phyloP scores from a whole-genome alignment of 2,797 vertebrate genomes.

The Distichodus sexfasciatus region DNA sequence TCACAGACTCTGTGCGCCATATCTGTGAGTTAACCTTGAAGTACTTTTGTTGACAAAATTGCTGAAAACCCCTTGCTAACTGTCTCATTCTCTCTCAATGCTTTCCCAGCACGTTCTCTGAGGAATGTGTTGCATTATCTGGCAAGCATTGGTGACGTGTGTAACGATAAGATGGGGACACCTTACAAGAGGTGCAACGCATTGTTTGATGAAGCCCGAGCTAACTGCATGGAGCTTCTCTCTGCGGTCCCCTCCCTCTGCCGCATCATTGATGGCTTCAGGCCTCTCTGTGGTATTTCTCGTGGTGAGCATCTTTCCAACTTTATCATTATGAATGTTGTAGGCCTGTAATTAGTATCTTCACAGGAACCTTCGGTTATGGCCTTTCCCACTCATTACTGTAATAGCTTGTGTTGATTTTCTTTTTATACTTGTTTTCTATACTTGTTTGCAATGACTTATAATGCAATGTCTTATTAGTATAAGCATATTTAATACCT shows the following conservation, averaged over 20 bases:
- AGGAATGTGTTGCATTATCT: slow-evolving; percentile 81
- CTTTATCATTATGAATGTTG: slow-evolving; percentile 34
- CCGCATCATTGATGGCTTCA: slow-evolving; percentile 69
- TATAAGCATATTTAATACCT: too few species aligned
- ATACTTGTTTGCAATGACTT: background rate
- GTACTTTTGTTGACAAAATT: background rate
- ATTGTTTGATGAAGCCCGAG: slow-evolving; percentile 68
- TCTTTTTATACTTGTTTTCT: background rate
- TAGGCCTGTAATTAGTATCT: slow-evolving; percentile 33
- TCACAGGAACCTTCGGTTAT: slow-evolving; percentile 28
- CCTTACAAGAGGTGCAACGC: slow-evolving; percentile 74
- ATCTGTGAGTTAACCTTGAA: slow-evolving; percentile 68
- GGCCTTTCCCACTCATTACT: slow-evolving; percentile 1
- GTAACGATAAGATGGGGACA: slow-evolving; percentile 78
- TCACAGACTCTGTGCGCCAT: slow-evolving; percentile 76
- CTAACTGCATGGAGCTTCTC: slow-evolving; percentile 67
- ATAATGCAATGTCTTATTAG: too few species aligned
- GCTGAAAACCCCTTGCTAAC: background rate
- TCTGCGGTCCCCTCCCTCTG: slow-evolving; percentile 75
- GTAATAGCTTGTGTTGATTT: slow-evolving; percentile 14
- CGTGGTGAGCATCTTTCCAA: slow-evolving; percentile 57
- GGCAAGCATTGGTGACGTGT: slow-evolving; percentile 68
- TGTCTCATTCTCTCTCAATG: background rate
- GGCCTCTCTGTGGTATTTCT: slow-evolving; percentile 72
- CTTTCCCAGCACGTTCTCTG: slow-evolving; percentile 71